These are phyloP conservation scores for Centropyge bicolor DNA, from an alignment of 2,797 vertebrate genomes.

Conservation along the genomic window DNA sequence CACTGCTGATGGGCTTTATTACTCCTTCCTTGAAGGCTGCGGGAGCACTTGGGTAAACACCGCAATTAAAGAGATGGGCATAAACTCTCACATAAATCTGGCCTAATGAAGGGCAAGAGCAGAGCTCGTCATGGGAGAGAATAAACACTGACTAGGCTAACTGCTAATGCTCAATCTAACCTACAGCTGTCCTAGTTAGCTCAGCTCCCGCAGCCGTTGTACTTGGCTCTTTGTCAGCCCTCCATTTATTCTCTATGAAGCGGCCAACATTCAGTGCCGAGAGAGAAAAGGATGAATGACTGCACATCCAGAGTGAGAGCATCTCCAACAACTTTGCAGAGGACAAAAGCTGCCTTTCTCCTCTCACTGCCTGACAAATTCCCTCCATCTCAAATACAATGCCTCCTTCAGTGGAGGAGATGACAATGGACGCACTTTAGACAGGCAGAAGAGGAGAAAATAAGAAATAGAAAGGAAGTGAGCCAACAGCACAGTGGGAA, in stretches of 20 bases:
- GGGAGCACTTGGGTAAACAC: slow-evolving; percentile 83
- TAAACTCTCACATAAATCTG: slow-evolving; percentile 82
- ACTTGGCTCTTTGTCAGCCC: slow-evolving; percentile 65
- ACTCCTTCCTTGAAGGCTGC: slow-evolving; percentile 78
- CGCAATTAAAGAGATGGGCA: slow-evolving; percentile 81
- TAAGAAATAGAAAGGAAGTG: slow-evolving; percentile 31
- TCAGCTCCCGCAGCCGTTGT: slow-evolving; percentile 53
- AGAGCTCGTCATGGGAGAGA: slow-evolving; percentile 70
- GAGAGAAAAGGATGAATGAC: slow-evolving; percentile 68
- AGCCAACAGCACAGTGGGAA: slow-evolving; percentile 26
- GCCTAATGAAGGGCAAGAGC: slow-evolving; percentile 81
- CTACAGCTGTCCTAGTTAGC: slow-evolving; percentile 76
- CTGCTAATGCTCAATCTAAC: slow-evolving; percentile 76
- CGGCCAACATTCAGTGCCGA: slow-evolving; percentile 50
- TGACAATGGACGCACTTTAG: slow-evolving; percentile 48
- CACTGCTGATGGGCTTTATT: slow-evolving; percentile 80
- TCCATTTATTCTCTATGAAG: slow-evolving; percentile 63
- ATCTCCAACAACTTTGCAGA: slow-evolving; percentile 67
- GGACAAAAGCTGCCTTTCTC: slow-evolving; percentile 67
- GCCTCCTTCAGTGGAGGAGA: slow-evolving; percentile 50
- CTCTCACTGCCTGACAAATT: slow-evolving; percentile 53
- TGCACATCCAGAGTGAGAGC: slow-evolving; percentile 57
- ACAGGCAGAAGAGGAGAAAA: slow-evolving; percentile 43
- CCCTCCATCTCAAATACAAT: slow-evolving; percentile 45
- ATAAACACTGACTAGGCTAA: slow-evolving; percentile 75